Percentiles rank a stretch among this genome's conserved stretches.
Evolutionary conservation across 2,888 invertebrate genomes (phyloP).

Genomic region (Anarsia innoxiella): DNA sequence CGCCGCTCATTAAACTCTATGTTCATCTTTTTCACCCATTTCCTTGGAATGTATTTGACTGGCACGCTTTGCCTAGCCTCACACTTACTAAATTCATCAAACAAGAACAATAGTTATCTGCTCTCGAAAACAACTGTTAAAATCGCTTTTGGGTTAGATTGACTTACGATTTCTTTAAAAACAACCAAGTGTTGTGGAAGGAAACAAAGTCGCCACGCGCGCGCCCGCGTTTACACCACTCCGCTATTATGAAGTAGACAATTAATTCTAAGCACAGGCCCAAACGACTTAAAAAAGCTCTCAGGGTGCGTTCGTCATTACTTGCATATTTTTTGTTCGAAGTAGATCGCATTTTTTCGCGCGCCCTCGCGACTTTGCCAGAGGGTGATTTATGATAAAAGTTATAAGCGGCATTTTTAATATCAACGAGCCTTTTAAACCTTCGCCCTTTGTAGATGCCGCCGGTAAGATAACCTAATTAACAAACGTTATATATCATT

Average conservation of each 20-base stretch:
- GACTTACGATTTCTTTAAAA: too few species aligned
- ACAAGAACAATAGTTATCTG: too few species aligned
- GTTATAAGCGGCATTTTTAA: slow-evolving; percentile 67
- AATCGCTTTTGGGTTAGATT: too few species aligned
- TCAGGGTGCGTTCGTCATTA: slow-evolving; percentile 65
- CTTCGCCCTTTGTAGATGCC: slow-evolving; percentile 64
- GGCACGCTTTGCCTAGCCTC: slow-evolving; percentile 1
- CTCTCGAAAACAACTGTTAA: too few species aligned
- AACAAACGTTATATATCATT: slow-evolving; percentile 69
- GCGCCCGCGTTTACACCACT: slow-evolving; percentile 26
- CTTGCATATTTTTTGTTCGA: slow-evolving; percentile 71
- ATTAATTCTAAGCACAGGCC: slow-evolving; percentile 65
- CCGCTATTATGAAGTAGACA: slow-evolving; percentile 36
- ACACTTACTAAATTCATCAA: too few species aligned
- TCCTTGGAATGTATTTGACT: not conserved
- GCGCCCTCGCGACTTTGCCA: slow-evolving; percentile 58
- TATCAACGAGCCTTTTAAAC: slow-evolving; percentile 68
- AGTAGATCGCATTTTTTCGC: slow-evolving; percentile 62
- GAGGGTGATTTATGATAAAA: slow-evolving; percentile 72
- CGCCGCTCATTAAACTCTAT: slow-evolving; percentile 38
- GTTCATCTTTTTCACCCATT: slow-evolving; percentile 31
- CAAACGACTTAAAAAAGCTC: slow-evolving; percentile 64
- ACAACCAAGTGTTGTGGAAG: too few species aligned
- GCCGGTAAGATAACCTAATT: slow-evolving; percentile 70
- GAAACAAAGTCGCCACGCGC: slow-evolving; percentile 14